Evolutionary conservation across 2,113 vertebrate genomes (phyloP).

Genomic region (Ginglymostoma cirratum): DNA sequence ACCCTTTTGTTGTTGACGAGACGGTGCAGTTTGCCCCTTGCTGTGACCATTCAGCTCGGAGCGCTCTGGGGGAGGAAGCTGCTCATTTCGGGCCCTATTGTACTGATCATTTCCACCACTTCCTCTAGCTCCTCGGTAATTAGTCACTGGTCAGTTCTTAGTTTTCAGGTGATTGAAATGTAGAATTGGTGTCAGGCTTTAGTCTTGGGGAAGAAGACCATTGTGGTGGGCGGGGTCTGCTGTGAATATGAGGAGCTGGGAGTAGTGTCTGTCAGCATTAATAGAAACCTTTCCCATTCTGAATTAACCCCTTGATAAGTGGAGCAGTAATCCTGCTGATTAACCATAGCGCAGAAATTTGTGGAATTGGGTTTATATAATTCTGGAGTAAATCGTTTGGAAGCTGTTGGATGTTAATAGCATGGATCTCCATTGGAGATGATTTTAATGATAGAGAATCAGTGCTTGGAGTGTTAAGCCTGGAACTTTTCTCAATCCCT

Average conservation of each 20-base stretch:
- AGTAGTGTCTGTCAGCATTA: not conserved
- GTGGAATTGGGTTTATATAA: not conserved
- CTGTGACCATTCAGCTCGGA: slow-evolving; percentile 44
- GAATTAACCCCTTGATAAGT: not conserved
- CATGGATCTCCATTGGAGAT: not conserved
- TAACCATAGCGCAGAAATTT: not conserved
- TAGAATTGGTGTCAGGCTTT: not conserved
- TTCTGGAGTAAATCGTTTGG: not conserved
- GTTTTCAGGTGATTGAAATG: slow-evolving; percentile 50
- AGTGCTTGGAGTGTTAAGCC: not conserved
- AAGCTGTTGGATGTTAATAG: not conserved
- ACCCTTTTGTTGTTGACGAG: slow-evolving; percentile 48
- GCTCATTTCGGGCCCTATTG: slow-evolving; percentile 47
- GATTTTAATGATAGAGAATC: not conserved
- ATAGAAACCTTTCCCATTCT: not conserved
- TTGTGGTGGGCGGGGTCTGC: not conserved
- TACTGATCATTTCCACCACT: slow-evolving; percentile 49
- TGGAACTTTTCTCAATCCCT: not conserved
- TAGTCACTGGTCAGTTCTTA: slow-evolving; percentile 67
- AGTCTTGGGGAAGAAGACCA: not conserved
- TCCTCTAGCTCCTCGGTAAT: slow-evolving; percentile 65
- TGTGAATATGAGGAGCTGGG: not conserved
- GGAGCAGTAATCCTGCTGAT: not conserved
- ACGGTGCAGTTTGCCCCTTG: slow-evolving; percentile 47
- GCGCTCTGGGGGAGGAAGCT: slow-evolving; percentile 45